Percentiles rank a stretch among this genome's conserved stretches.
These are phyloP conservation scores for Mamestra configurata DNA, from an alignment of 1,140 invertebrate species.

Conservation along the genomic window DNA sequence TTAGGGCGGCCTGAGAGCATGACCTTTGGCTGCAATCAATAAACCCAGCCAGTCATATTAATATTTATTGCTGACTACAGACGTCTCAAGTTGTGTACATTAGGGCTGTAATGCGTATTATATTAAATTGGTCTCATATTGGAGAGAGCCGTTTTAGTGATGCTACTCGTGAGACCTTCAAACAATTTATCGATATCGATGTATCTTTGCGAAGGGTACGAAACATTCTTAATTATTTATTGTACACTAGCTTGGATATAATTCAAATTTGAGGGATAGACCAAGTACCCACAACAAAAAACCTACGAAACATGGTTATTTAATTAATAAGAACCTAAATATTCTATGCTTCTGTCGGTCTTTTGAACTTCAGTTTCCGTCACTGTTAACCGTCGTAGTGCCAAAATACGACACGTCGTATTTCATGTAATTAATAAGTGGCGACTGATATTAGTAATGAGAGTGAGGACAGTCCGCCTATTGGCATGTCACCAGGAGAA, in stretches of 20 bases:
- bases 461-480: not conserved
- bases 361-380: too few relatives aligned
- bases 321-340: too few relatives aligned
- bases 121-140: not conserved
- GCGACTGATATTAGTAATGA: not conserved
- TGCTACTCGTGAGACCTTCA: not conserved
- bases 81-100: not conserved
- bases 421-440: slow-evolving; percentile 2
- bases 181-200: not conserved
- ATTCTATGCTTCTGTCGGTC: too few relatives aligned
- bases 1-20: not conserved
- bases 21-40: slow-evolving; percentile 29
- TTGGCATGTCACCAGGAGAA: slow-evolving; percentile 10
- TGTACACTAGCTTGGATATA: too few relatives aligned
- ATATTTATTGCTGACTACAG: slow-evolving; percentile 3
- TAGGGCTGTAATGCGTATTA: not conserved
- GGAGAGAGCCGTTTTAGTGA: not conserved
- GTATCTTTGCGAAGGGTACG: not conserved
- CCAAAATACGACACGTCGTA: not conserved
- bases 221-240: too few relatives aligned
- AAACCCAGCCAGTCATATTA: slow-evolving; percentile 30
- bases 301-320: too few relatives aligned
- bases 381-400: not conserved
- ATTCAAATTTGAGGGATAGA: too few relatives aligned
- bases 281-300: too few relatives aligned